These are phyloP conservation scores for Noctua pronuba DNA, from an alignment of 2,888 invertebrate genomes.

Conservation along the genomic window DNA sequence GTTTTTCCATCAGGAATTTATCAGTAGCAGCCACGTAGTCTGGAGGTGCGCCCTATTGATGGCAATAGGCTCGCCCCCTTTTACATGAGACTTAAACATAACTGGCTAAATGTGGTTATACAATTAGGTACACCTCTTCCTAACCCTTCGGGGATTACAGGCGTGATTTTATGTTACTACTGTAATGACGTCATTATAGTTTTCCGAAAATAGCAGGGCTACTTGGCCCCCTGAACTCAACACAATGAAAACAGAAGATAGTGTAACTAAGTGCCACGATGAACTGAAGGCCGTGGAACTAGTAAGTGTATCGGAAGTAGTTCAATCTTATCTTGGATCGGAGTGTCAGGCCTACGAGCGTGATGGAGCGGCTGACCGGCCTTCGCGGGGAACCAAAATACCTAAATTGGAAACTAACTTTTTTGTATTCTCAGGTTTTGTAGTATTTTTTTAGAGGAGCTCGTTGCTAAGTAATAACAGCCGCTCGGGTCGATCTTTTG, in stretches of 20 bases:
- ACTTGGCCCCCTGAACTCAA: neutral
- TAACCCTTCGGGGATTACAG: too few species aligned
- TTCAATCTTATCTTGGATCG: constrained; percentile 60
- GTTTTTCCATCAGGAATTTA: too few species aligned
- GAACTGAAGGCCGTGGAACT: constrained; percentile 21
- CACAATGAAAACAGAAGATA: neutral
- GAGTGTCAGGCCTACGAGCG: constrained; percentile 34
- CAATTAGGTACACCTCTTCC: too few species aligned
- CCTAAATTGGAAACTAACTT: neutral
- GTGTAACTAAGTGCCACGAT: too few species aligned
- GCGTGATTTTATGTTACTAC: too few species aligned
- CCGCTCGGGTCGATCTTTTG: too few species aligned
- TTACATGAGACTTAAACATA: too few species aligned
- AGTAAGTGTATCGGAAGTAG: constrained; percentile 40
- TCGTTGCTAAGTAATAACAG: too few species aligned
- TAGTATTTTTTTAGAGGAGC: neutral
- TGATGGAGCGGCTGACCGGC: constrained; percentile 50
- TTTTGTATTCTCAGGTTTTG: neutral
- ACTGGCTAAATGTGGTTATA: too few species aligned
- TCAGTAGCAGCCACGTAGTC: too few species aligned
- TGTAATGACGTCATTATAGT: neutral
- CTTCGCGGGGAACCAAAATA: constrained; percentile 19
- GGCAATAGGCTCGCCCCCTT: too few species aligned
- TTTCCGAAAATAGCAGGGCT: neutral
- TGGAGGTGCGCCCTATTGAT: too few species aligned